Percentiles rank a stretch among this genome's conserved stretches.
Conservation (phyloP, 2,797 vertebrate genomes). For the Etheostoma perlongum region DNA sequence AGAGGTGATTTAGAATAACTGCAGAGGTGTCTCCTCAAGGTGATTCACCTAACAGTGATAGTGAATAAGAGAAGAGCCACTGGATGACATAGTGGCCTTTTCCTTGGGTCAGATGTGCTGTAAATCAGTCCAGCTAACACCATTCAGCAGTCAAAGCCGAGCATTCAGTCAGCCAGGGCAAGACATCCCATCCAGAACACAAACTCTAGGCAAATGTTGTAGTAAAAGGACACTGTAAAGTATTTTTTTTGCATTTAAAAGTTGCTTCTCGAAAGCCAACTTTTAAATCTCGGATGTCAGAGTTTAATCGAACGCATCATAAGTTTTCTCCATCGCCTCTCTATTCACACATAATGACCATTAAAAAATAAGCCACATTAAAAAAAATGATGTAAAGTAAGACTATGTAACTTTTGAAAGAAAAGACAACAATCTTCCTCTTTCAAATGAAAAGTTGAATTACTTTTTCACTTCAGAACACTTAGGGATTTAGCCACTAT, state of each 20-base stretch:
- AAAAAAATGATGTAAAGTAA: background rate
- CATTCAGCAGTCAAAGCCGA: conserved; percentile 4
- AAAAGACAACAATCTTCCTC: background rate
- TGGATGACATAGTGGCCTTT: background rate
- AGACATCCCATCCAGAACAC: conserved; percentile 1
- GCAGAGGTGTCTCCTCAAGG: background rate
- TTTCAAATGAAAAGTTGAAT: background rate
- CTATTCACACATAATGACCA: background rate
- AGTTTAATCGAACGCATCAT: background rate
- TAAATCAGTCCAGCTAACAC: background rate
- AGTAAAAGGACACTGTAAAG: background rate
- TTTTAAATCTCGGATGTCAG: conserved; percentile 3
- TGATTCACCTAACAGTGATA: background rate
- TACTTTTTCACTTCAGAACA: background rate
- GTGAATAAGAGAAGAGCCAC: background rate
- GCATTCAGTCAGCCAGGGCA: background rate
- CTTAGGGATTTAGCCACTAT: background rate
- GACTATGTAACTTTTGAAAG: conserved; percentile 4
- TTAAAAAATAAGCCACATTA: background rate
- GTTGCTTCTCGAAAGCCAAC: background rate
- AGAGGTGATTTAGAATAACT: conserved; percentile 5
- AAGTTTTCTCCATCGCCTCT: background rate
- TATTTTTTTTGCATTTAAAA: conserved; percentile 2
- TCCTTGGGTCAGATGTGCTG: background rate
- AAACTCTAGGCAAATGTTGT: background rate